Evolutionary conservation across 2,888 invertebrate species (phyloP).

Genomic region (Pedicia rivosa): DNA sequence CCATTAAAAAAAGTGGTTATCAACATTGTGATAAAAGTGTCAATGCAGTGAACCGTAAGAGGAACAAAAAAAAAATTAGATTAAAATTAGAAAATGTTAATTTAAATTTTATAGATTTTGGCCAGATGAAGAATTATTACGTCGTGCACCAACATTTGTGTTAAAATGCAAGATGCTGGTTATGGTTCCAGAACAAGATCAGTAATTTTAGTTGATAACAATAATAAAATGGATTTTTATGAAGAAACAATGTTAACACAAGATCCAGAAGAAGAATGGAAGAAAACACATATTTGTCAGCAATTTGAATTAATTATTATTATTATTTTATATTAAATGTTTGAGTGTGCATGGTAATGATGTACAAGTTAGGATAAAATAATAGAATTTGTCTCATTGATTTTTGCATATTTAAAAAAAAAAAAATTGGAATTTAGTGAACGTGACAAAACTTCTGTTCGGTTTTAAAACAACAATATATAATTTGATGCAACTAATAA

Average conservation of each 20-base stretch:
- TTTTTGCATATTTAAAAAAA: too few species aligned
- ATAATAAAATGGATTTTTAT: conserved; percentile 42
- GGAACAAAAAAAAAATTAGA: conserved; percentile 31
- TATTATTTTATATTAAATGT: too few species aligned
- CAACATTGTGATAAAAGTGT: conserved; percentile 42
- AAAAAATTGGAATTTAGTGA: too few species aligned
- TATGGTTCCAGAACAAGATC: conserved; percentile 58
- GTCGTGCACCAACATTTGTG: conserved; percentile 46
- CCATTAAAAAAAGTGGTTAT: conserved; percentile 52
- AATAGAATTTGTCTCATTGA: too few species aligned
- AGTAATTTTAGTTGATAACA: conserved; percentile 44
- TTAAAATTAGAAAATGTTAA: conserved; percentile 38
- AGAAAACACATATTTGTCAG: conserved; percentile 31
- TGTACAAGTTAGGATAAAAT: too few species aligned
- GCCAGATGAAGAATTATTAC: conserved; percentile 51
- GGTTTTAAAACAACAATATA: too few species aligned
- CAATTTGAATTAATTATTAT: too few species aligned
- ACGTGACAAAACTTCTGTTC: too few species aligned
- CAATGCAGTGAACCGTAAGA: too few species aligned
- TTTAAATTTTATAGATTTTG: conserved; percentile 50
- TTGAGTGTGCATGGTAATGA: too few species aligned
- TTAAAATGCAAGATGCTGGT: conserved; percentile 30
- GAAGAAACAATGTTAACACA: conserved; percentile 44
- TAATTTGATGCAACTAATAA: too few species aligned
- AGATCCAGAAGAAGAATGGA: conserved; percentile 32